Evolutionary conservation across 2,113 vertebrate genomes (phyloP), one percentile per base, ranked within the genome.

Genomic region (Myxocyprinus asiaticus): DNA sequence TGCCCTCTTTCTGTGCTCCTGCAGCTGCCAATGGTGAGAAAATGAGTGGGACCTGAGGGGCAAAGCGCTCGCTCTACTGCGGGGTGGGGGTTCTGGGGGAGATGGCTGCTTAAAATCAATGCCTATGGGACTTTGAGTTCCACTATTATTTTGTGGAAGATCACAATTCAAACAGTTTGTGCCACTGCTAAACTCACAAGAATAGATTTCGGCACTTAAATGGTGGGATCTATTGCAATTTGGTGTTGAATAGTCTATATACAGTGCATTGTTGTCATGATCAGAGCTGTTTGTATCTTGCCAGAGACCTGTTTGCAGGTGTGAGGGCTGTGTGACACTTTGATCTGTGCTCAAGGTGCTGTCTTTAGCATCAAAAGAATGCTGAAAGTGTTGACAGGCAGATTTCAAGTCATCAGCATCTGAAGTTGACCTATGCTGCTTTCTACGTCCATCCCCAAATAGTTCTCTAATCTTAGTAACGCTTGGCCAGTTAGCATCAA

Each of bases 401-500:
- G 78, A 77, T 85, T 88, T 91, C 65, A 91, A 76, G 77, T 85
- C 91, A 53, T 17, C 82, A 11, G 80, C 55, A 47, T 89, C 88
- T 11, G 86, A 82, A 45, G 70, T 68, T 7, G 87, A 75, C n/a
- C 81, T 84, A 33, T 85, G 85, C 68, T 87, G 90, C 80, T 92
- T 90, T 84, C 87, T 87, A 80, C 88, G 88, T 15, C 93, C 86
- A 61, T 95, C 96, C 11, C 94, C 95, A 81, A 98, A 98, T 66
- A 97, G 87, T 82, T 94, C 95, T 87, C 96, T 91, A 88, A 98
- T 98, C 91, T 95, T 96, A 48, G 95, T 95, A 84, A 98, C 96
- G 84, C 96, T 96, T 79, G 97, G 97, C 97, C 97, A 98, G 87
- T 88, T 92, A 5, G 88, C 77, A 85, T 90, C 92, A 62, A 90